Base-by-base conservation (phyloP, 2,888 invertebrate species). In the Pristionchus japonicus region DNA sequence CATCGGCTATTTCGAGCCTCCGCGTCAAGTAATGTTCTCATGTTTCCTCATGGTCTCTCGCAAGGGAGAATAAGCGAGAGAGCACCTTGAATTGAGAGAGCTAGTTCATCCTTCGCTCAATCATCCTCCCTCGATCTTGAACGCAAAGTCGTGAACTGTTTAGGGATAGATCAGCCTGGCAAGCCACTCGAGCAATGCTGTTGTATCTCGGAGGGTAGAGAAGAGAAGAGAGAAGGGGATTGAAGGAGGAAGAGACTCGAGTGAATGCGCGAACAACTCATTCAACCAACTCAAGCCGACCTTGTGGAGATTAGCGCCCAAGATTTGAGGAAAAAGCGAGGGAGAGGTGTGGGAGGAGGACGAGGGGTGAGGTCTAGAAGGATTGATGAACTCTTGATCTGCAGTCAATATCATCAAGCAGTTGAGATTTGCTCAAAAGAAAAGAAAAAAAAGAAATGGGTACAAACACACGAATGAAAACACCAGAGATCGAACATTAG, bases 111-210 rank as follows among this genome's bases (percentile, higher is more conserved):
- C n/a, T n/a, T n/a, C 57, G 1, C 57, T 57, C 77, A 77, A 77
- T 77, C 77, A 77, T 77, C 77, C 77, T 13, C 34, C n/a, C n/a
- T n/a, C 34, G 52, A 83, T 83, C 31, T 83, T 52, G 83, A 52
- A 83, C 52, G 52, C n/a, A n/a, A 83, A 83, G 83, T 83, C 57
- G 83, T 52, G 83, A 83, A 52, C 52, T 52, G 83, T 83, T 49
- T 83, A 83, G 83, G 52, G 83, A 83, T 83, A 52, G 57, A 57
- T 52, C 52, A 83, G 57, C 34, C 49, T 1, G 52, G 52, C 20
- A 37, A 27, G n/a, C n/a, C 40, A 47, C n/a, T 47, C 43, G 17
- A 6, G 15, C 27, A 31, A 31, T 67, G 64, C 20, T 37, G 1
- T 20, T 20, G 27, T 37, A 37, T 47, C 80, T 80, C 80, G 37